These are phyloP conservation scores for Rhagium mordax DNA, from an alignment of 2,888 invertebrate species.

Conservation along the genomic window DNA sequence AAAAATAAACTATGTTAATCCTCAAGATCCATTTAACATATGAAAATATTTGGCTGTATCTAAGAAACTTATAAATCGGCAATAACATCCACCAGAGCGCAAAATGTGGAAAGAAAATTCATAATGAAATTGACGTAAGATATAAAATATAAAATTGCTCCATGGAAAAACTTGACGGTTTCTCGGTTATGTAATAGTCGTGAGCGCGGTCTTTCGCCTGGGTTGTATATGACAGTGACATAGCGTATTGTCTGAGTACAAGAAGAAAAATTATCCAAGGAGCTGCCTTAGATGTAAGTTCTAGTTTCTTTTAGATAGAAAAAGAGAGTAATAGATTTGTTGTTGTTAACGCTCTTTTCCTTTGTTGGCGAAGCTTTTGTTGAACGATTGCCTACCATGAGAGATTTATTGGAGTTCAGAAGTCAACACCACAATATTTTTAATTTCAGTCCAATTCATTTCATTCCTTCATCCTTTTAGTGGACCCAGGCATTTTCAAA, in stretches of 20 bases:
- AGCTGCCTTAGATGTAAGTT: conserved; percentile 51
- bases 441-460: conserved; percentile 27
- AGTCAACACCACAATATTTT: conserved; percentile 35
- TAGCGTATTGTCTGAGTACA: conserved; percentile 56
- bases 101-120: background rate
- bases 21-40: background rate
- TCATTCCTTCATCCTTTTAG: conserved; percentile 11
- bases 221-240: conserved; percentile 61
- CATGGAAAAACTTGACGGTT: conserved; percentile 6
- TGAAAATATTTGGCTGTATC: background rate
- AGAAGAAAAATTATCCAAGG: conserved; percentile 57
- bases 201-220: conserved; percentile 38
- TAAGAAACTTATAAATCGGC: conserved; percentile 6
- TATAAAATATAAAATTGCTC: conserved; percentile 9
- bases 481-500: conserved; percentile 4
- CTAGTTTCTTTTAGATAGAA: conserved; percentile 51
- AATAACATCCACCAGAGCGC: background rate
- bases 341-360: conserved; percentile 48
- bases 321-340: conserved; percentile 52
- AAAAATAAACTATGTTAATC: too few species aligned
- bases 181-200: conserved; percentile 1
- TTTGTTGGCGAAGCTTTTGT: conserved; percentile 41
- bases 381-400: conserved; percentile 40
- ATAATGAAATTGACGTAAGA: conserved; percentile 10
- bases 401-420: conserved; percentile 46